Evolutionary conservation across 2,888 invertebrate species (phyloP).

Genomic region (Apodemia zela): DNA sequence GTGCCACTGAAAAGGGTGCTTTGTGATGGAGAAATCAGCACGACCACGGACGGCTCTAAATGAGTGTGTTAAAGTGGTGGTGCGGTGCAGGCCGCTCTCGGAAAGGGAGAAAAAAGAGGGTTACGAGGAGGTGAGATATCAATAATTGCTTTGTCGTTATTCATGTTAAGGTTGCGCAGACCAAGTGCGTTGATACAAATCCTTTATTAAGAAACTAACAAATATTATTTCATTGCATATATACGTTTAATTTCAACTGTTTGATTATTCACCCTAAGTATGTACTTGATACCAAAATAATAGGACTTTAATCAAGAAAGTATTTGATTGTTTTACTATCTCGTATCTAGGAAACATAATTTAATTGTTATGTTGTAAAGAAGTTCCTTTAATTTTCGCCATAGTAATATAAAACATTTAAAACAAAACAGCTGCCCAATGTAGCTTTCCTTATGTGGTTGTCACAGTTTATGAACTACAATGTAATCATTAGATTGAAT

Average conservation of each 20-base stretch:
- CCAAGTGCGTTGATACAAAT: constrained; percentile 47
- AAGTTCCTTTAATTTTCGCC: no score
- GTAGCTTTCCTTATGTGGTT: no score
- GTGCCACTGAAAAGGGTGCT: constrained; percentile 44
- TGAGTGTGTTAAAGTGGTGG: constrained; percentile 97
- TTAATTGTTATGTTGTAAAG: background rate
- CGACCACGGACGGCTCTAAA: constrained; percentile 80
- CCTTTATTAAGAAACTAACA: constrained; percentile 28
- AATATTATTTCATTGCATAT: constrained; percentile 22
- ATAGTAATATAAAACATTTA: no score
- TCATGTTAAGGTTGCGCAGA: constrained; percentile 47
- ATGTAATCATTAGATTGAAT: no score
- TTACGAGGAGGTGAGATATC: constrained; percentile 79
- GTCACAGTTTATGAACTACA: no score
- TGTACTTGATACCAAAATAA: background rate
- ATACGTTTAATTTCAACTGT: background rate
- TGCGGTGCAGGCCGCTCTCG: constrained; percentile 97
- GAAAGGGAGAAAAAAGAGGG: constrained; percentile 90
- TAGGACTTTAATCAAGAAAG: background rate
- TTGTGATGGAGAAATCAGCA: constrained; percentile 72
- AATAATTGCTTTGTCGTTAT: constrained; percentile 40
- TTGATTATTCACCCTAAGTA: background rate
- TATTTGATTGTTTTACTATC: background rate
- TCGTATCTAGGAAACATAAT: background rate
- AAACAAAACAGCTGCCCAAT: no score